Evolutionary conservation across 2,797 vertebrate species (phyloP).

Genomic region (Sebastes itinus): DNA sequence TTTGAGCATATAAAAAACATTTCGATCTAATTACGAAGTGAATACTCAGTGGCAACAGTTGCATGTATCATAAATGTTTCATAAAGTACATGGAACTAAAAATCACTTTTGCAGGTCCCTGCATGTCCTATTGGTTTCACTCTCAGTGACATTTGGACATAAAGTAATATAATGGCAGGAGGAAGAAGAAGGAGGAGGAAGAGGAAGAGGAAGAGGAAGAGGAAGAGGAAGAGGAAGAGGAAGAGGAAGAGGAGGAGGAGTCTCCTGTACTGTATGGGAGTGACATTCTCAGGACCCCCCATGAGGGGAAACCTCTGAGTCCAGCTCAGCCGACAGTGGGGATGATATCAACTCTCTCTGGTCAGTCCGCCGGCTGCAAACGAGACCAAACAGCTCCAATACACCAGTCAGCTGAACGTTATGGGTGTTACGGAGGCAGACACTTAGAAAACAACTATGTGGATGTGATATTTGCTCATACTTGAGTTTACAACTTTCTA

Average conservation of each 20-base stretch:
- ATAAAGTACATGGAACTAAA: not conserved
- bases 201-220: not conserved
- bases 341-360: conserved; percentile 65
- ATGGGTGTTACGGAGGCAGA: not conserved
- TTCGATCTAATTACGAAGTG: not conserved
- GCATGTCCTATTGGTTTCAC: conserved; percentile 45
- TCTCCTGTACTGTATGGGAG: conserved; percentile 19
- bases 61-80: not conserved
- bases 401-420: conserved; percentile 24
- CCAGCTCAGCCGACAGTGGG: conserved; percentile 47
- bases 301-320: conserved; percentile 65
- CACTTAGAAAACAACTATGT: not conserved
- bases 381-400: conserved; percentile 14
- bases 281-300: conserved; percentile 67
- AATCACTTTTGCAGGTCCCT: conserved; percentile 2
- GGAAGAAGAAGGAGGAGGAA: not conserved
- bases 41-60: not conserved
- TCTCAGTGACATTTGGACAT: conserved; percentile 70
- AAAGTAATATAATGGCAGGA: conserved; percentile 45
- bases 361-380: conserved; percentile 10
- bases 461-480: not conserved
- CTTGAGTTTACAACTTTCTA: not conserved
- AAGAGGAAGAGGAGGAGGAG: not conserved
- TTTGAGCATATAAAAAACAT: not conserved
- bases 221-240: conserved; percentile 2